Base-by-base conservation (phyloP, 1,140 invertebrate species). In the Drosophila sucinea region DNA sequence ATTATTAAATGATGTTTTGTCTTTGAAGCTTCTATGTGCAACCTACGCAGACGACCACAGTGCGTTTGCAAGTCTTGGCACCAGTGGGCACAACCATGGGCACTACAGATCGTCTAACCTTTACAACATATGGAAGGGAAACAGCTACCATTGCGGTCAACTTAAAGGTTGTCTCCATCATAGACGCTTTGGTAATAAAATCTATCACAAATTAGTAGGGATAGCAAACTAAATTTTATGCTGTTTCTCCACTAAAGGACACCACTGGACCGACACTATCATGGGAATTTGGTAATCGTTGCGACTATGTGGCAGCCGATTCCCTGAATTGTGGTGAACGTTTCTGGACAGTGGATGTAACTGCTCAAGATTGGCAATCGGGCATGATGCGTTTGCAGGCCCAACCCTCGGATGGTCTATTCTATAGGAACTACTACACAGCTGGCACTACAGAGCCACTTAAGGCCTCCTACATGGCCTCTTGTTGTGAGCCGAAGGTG, bases 271-370 rank as follows among this genome's bases (percentile, higher is more conserved):
- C 58, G 79, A 86, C 33, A 51, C 90, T 81, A 73, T 92, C 38
- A 60, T 94, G 47, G 93, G 93, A 80, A 85, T 94, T 67, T 93
- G 93, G 92, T 90, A 94, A 51, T 70, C 92, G 80, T 83, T 92
- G 84, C 56, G 91, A 71, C 23, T 90, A 78, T 60, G 61, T 89
- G 1, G 60, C 71, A 0, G 73, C 70, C 3, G 77, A 81, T 25
- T 77, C 72, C 87, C 81, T 4, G 74, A 92, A 33, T 78, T 95
- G 95, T 69, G 92, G 91, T 0, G 93, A 94, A 74, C 92, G 93
- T 47, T 92, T 92, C 41, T 95, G 95, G 95, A 94, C 94, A n/a
- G 82, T 94, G 1, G 94, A 94, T 23, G 90, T 95, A 8, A 92
- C 93, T 1, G 93, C 94, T 1, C 93, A 94, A 70, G 94, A 95